Base-by-base conservation (phyloP, 2,888 invertebrate genomes). In the Mactromeris polynyma region DNA sequence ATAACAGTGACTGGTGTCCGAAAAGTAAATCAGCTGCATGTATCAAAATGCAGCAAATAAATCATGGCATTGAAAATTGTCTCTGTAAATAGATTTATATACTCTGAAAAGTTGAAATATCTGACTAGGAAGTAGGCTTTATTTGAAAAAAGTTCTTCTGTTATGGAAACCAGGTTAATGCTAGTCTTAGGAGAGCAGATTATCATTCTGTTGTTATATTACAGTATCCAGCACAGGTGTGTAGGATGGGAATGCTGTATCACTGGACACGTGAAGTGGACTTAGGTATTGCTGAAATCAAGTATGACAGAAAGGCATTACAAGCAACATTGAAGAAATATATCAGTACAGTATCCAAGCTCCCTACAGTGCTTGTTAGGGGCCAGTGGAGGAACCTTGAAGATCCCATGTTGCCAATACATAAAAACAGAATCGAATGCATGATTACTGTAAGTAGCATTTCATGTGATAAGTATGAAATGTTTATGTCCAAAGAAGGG, bases 191-290 rank as follows among this genome's bases (percentile, higher is more conserved):
- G 46, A 17, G 17, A 46, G 6, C 46, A 3, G 17, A 46, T 17
- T 46, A 11, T 46, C 46, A 46, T 17, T 46, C 46, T 17, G 46
- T 46, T 7, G 11, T 42, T 42, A 46, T n/a, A 4, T 87, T 58
- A 69, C 94, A 96, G 96, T 97, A 96, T 92, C 96, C 96, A 80
- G 94, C 96, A 21, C 97, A 97, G 93, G 95, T 97, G 26, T 96
- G 96, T 91, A 92, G 96, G 7, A 93, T 96, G 90, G 96, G 96
- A 26, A 93, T 97, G 94, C 91, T 96, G 81, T 96, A 95, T 89
- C 95, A 95, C 90, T 97, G 97, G 97, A 96, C 96, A 11, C 93
- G 93, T 86, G 96, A 97, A 88, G 96, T 96, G 93, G 96, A 97
- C 86, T 91, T 93, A 80, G 96, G 96, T 54, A 95, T 96, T 21